A percentile compares a stretch with the other conserved stretches of the same genome.
These are phyloP conservation scores for Heliangelus exortis DNA, from an alignment of 2,797 vertebrate genomes.

Conservation along the genomic window DNA sequence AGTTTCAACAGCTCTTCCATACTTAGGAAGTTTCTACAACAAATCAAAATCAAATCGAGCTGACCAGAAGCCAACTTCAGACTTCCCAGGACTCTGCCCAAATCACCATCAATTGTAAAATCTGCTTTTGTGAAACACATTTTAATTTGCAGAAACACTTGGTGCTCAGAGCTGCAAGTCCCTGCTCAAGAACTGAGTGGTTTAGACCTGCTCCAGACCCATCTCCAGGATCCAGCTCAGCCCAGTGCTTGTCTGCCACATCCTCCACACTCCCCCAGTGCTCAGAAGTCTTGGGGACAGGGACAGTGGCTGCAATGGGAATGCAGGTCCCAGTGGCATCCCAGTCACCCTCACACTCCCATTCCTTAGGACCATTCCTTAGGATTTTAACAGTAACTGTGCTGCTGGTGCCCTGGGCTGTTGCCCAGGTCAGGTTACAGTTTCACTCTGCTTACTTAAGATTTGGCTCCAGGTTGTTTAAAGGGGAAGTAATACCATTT, in stretches of 20 bases:
- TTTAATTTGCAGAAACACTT: background rate
- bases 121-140: background rate
- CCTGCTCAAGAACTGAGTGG: background rate
- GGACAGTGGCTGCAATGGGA: background rate
- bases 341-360: background rate
- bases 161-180: background rate
- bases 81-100: background rate
- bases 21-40: background rate
- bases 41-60: background rate
- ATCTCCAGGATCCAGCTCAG: background rate
- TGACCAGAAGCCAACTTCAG: background rate
- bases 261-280: fast-evolving
- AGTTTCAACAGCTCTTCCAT: background rate
- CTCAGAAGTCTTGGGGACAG: background rate
- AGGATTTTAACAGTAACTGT: fast-evolving
- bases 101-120: background rate
- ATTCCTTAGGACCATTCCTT: background rate
- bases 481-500: background rate
- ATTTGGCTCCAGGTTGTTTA: background rate
- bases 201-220: background rate
- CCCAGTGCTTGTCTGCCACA: background rate
- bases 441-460: background rate
- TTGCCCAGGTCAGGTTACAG: background rate
- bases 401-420: background rate
- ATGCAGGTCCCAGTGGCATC: fast-evolving